Evolutionary conservation across 2,113 vertebrate species (phyloP).

Genomic region (Pterophyllum scalare): DNA sequence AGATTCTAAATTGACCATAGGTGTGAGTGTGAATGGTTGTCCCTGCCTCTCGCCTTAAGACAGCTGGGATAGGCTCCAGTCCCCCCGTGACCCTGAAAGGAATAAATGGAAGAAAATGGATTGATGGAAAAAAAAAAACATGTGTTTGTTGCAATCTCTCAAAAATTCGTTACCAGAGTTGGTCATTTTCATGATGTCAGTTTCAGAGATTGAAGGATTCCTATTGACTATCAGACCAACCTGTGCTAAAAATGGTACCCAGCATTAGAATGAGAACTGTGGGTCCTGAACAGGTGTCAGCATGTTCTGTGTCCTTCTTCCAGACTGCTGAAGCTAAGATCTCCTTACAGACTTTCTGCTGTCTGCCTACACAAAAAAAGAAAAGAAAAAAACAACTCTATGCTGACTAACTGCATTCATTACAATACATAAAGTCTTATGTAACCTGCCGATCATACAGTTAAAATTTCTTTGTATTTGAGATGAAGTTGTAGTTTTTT

Average conservation of each 20-base stretch:
- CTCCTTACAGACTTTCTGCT: too few species aligned
- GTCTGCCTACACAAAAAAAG: too few species aligned
- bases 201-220: neutral
- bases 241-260: neutral
- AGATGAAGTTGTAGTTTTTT: neutral
- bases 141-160: too few species aligned
- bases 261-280: neutral
- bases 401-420: neutral
- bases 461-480: neutral
- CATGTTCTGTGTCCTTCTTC: neutral
- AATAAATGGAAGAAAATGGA: too few species aligned
- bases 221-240: neutral
- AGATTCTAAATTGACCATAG: too few species aligned
- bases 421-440: neutral
- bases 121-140: neutral
- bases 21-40: too few species aligned
- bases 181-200: too few species aligned
- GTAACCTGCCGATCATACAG: neutral
- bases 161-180: too few species aligned
- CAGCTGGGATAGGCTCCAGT: too few species aligned
- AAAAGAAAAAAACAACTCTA: too few species aligned
- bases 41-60: too few species aligned
- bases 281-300: neutral
- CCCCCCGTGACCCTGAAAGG: too few species aligned
- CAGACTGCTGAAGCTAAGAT: neutral